Evolutionary conservation across 2,888 invertebrate species (phyloP), one percentile per base, ranked within the genome.

Genomic region (Oasisia sp.): DNA sequence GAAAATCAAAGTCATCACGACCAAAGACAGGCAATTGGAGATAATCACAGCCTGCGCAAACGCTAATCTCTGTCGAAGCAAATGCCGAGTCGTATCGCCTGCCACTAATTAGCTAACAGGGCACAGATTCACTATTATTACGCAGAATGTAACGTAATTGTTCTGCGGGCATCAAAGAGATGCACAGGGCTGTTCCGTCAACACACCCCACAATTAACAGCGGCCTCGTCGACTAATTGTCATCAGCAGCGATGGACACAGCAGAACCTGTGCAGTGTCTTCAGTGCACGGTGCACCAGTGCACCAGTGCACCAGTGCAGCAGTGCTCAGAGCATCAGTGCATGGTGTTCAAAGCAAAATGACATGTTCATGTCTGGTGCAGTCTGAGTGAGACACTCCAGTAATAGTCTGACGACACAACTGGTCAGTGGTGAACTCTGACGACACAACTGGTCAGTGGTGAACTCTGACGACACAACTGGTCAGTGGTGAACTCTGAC

Each of bases 11-110:
- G 74, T 74, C 74, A 7, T 74, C 74, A 74, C 74, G 27, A 27
- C 74, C 19, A 74, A 74, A 74, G 74, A 74, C 74, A 74, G 74
- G 74, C 74, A 74, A 74, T 74, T 74, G 74, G 74, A 74, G 74
- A 74, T 74, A 74, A 74, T 74, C 74, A 74, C 74, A 5, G 74
- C 74, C 27, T 74, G 74, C 27, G 27, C 27, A 74, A 74, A 27
- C 19, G 74, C 74, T 74, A 74, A 74, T 74, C 74, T 74, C 74
- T 74, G 27, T n/a, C n/a, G 74, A 74, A 74, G 19, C 74, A 74
- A 74, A 74, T 74, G 74, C 74, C 1, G 74, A 14, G 27, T 74
- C 74, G 74, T 74, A 74, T 74, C 27, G 27, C 74, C 19, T 27
- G 74, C 27, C 74, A 74, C 74, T 74, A 74, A 74, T 74, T 74